Conservation (phyloP, 2,888 invertebrate genomes). For the Azorinus chamasolen region DNA sequence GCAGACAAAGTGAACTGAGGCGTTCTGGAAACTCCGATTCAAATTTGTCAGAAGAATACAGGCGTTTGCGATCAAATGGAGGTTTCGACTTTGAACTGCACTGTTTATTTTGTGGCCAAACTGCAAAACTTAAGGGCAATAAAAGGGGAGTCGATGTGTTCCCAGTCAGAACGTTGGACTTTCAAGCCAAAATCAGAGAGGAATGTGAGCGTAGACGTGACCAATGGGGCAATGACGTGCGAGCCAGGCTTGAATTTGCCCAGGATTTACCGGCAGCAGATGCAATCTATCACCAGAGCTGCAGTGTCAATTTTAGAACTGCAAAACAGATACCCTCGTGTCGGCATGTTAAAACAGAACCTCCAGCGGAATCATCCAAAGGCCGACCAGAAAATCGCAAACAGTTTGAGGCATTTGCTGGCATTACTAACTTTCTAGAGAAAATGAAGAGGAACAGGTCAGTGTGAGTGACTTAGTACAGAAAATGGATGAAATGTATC, state of each 20-base stretch:
- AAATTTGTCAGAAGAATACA: not conserved
- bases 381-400: slow-evolving; percentile 5
- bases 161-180: slow-evolving; percentile 20
- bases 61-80: not conserved
- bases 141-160: slow-evolving; percentile 13
- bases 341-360: not conserved
- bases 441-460: slow-evolving; percentile 42
- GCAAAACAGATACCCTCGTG: slow-evolving; percentile 7
- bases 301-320: slow-evolving; percentile 62
- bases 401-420: slow-evolving; percentile 14
- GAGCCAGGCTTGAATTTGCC: slow-evolving; percentile 30
- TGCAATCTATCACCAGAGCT: slow-evolving; percentile 62
- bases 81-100: not conserved
- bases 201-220: slow-evolving; percentile 14
- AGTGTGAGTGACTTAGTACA: slow-evolving; percentile 37
- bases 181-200: slow-evolving; percentile 17
- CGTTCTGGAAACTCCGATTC: not conserved
- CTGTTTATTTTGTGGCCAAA: slow-evolving; percentile 33
- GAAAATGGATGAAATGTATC: slow-evolving; percentile 31
- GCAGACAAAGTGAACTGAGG: not conserved
- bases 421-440: slow-evolving; percentile 19
- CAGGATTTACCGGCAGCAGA: slow-evolving; percentile 66
- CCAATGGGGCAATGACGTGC: slow-evolving; percentile 29
- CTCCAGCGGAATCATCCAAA: not conserved
- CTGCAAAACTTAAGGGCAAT: slow-evolving; percentile 2